Base-by-base conservation (phyloP, 2,888 invertebrate species). In the Osmoderma eremita region DNA sequence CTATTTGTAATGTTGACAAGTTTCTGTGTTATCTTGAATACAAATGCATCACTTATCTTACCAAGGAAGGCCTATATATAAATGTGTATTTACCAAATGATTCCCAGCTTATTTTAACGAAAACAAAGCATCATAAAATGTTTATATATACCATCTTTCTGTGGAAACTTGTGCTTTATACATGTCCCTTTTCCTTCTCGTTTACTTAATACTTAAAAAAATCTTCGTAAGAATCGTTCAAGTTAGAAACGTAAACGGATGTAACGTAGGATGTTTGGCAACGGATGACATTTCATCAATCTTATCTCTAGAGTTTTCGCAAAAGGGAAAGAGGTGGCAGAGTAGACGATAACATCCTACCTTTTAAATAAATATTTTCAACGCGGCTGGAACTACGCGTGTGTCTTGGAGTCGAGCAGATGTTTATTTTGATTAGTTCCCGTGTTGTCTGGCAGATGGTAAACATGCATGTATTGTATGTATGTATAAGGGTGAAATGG, bases 361-460 rank as follows among this genome's bases (percentile, higher is more conserved):
- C 50, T 51, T 51, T 30, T 22, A 51, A 51, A 30, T 51, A 51
- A 51, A 51, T 51, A 51, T n/a, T 30, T 6, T 13, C 22, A 30
- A 6, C n/a, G 13, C 22, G 20, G 1, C 15, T 10, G n/a, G 8
- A 22, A 8, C n/a, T 49, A 49, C 22, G 1, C 17, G 13, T 42
- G 42, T 42, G 17, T 17, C 13, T 36, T 6, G 13, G 17, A 56
- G 41, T 58, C 10, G 45, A 45, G 58, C 58, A 58, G 58, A 39
- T 58, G 58, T 58, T 58, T 58, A 15, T 58, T 58, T 58, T 58
- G 58, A 45, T 58, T 56, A 24, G 42, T 8, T 18, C 13, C 58
- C 58, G 58, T 58, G 45, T 42, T 58, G 58, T 58, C 24, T 22
- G 22, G 58, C 58, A 58, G 58, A 42, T 58, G 58, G 58, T 42